phyloP scores from a whole-genome alignment of 2,797 vertebrate species.

The Diceros bicornis region DNA sequence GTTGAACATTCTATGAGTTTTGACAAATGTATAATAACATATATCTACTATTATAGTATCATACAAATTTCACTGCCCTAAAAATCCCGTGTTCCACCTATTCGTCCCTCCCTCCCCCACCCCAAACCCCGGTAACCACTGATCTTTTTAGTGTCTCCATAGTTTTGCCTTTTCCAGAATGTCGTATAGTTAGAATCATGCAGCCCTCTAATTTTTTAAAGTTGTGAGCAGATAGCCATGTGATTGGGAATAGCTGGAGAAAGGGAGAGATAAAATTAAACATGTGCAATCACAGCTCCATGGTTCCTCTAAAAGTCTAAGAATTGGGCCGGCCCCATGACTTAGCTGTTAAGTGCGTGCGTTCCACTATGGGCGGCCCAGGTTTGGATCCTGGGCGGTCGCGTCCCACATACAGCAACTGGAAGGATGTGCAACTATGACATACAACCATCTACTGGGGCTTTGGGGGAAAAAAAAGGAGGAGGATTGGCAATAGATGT shows the following conservation, averaged over 20 bases:
- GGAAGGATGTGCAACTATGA: too few relatives aligned
- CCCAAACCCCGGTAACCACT: background rate
- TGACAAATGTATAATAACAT: conserved; percentile 24
- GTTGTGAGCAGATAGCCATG: conserved; percentile 23
- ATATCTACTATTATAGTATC: conserved; percentile 32
- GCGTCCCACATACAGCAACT: too few relatives aligned
- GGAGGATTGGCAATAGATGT: too few relatives aligned
- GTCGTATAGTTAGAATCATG: background rate
- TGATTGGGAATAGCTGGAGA: conserved; percentile 1
- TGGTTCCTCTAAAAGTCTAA: background rate
- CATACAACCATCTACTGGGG: too few relatives aligned
- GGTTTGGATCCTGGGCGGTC: too few relatives aligned
- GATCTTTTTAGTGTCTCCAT: conserved; percentile 42
- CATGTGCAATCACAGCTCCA: background rate
- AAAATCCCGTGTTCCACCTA: conserved; percentile 7
- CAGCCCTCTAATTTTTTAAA: background rate
- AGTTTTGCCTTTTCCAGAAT: background rate
- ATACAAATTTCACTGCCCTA: conserved; percentile 7
- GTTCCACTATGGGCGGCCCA: too few relatives aligned
- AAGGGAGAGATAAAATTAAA: background rate
- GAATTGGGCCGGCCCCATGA: background rate
- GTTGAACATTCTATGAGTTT: conserved; percentile 42
- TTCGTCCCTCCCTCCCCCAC: background rate
- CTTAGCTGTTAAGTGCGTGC: too few relatives aligned
- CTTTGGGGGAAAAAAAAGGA: too few relatives aligned